A percentile compares a stretch with the other conserved stretches of the same genome.
Evolutionary conservation across 2,888 invertebrate genomes (phyloP).

Genomic region (Stegana nigrithorax): DNA sequence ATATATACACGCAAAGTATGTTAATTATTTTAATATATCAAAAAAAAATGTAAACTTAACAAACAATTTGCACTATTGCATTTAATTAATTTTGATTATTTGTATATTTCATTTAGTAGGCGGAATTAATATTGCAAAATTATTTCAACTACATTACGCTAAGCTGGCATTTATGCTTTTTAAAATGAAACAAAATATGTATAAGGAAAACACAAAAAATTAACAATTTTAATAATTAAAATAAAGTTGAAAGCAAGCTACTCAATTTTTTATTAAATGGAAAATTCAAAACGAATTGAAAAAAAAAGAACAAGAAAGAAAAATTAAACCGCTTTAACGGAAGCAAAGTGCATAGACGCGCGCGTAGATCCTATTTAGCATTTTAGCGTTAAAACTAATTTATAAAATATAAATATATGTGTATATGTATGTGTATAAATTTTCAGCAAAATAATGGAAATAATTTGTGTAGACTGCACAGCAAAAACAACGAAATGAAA

Average conservation of each 20-base stretch:
- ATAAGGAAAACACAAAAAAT: not conserved
- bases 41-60: constrained; percentile 45
- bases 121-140: constrained; percentile 30
- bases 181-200: not conserved
- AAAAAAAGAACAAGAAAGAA: not conserved
- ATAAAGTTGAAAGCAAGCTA: too few species aligned
- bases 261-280: too few species aligned
- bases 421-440: constrained; percentile 30
- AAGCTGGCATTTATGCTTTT: too few species aligned
- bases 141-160: constrained; percentile 20
- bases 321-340: constrained; percentile 4
- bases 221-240: not conserved
- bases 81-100: constrained; percentile 28
- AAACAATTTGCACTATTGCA: constrained; percentile 50
- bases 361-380: not conserved
- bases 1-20: not conserved
- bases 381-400: not conserved
- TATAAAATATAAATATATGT: constrained; percentile 25
- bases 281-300: not conserved
- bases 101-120: constrained; percentile 10
- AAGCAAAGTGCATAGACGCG: constrained; percentile 1
- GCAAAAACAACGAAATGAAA: too few species aligned
- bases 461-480: too few species aligned
- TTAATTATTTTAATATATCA: constrained; percentile 3
- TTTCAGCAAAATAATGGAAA: too few species aligned